Evolutionary conservation across 2,113 vertebrate genomes (phyloP).

Genomic region (Brienomyrus brachyistius): DNA sequence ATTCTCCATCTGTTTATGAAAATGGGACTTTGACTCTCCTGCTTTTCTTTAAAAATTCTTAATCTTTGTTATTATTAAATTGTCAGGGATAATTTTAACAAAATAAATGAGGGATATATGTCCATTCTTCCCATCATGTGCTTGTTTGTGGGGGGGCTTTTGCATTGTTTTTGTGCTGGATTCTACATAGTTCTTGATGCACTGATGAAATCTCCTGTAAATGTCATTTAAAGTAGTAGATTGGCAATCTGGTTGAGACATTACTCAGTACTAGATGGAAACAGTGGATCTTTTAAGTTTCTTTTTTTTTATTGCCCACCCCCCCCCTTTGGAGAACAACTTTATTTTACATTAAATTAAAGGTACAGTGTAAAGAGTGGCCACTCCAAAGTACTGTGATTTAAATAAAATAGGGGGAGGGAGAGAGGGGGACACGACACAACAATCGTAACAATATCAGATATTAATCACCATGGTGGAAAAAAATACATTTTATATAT

Average conservation of each 20-base stretch:
- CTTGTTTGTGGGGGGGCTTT: not conserved
- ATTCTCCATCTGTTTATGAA: slow-evolving; percentile 4
- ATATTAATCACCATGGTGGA: too few species aligned
- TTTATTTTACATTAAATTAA: too few species aligned
- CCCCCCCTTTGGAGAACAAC: too few species aligned
- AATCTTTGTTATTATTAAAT: slow-evolving; percentile 19
- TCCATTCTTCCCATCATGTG: not conserved
- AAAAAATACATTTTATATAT: too few species aligned
- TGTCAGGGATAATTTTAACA: slow-evolving; percentile 12
- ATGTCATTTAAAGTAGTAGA: not conserved
- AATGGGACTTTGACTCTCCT: slow-evolving; percentile 10
- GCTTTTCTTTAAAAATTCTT: slow-evolving; percentile 12
- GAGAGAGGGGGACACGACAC: too few species aligned
- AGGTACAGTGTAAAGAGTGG: too few species aligned
- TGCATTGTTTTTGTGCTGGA: not conserved
- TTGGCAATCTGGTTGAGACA: not conserved
- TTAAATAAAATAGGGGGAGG: too few species aligned
- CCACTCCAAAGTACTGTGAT: too few species aligned
- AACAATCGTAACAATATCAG: too few species aligned
- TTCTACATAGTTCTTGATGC: not conserved
- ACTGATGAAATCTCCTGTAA: not conserved
- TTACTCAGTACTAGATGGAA: not conserved
- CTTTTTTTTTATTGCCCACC: too few species aligned
- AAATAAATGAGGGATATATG: slow-evolving; percentile 17
- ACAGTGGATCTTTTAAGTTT: not conserved